These are phyloP conservation scores for Empis stercorea DNA, from an alignment of 2,888 invertebrate species.

Conservation along the genomic window DNA sequence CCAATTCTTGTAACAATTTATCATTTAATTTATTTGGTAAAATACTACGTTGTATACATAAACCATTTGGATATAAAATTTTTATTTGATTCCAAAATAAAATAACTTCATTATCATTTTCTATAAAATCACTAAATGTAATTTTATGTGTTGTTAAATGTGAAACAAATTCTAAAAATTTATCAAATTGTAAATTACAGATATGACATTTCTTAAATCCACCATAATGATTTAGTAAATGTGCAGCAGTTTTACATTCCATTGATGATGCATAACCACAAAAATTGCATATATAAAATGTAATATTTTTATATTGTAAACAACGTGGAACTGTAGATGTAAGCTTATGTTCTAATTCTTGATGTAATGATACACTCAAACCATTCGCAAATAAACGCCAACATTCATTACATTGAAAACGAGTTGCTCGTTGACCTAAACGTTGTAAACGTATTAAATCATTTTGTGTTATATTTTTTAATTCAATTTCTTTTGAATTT, in stretches of 20 bases:
- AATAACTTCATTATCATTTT: not conserved
- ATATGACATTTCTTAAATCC: constrained; percentile 20
- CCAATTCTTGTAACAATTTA: not conserved
- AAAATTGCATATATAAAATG: not conserved
- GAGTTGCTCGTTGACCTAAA: not conserved
- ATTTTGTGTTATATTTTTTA: not conserved
- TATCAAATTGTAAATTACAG: constrained; percentile 13
- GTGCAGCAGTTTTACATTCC: constrained; percentile 29
- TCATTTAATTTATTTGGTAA: not conserved
- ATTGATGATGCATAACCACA: not conserved
- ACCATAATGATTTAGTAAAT: constrained; percentile 28
- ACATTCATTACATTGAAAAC: constrained; percentile 1
- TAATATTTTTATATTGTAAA: not conserved
- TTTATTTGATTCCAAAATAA: not conserved
- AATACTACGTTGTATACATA: not conserved
- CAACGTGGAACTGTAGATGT: not conserved
- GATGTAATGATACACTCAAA: not conserved
- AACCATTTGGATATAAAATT: not conserved
- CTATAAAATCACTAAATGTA: not conserved
- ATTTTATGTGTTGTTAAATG: not conserved
- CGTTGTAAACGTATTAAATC: not conserved
- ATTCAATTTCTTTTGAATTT: no score
- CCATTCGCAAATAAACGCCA: not conserved
- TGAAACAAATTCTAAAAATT: not conserved
- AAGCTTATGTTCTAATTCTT: constrained; percentile 1